Evolutionary conservation across 2,113 vertebrate genomes (phyloP), one percentile per base, ranked within the genome.

Genomic region (Leucosticte australis): DNA sequence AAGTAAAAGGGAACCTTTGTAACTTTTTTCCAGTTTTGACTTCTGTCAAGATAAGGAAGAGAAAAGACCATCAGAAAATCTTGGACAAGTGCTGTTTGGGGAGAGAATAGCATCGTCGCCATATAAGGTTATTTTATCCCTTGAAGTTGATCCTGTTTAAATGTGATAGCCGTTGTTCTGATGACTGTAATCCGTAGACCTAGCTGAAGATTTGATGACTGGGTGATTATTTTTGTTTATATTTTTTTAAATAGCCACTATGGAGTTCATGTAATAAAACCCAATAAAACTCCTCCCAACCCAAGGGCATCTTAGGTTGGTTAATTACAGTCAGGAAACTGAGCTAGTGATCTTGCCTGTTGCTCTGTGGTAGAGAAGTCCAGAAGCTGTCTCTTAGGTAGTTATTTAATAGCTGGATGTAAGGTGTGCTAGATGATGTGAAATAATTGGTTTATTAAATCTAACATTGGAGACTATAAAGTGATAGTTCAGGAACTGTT

Each of bases 51-150:
- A 99, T 76, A 87, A 10, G 3, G 62, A 96, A 67, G 98, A 99
- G 92, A 98, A 84, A 89, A 98, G 98, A 73, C 98, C 99, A 8
- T 98, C 98, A 13, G 99, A 99, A 96, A 99, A 99, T 95, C 98
- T 99, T 52, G 99, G 98, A 49, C 99, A 99, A 98, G 98, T 99
- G 50, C 93, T 99, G 22, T 99, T 99, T 97, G 99, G 98, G 63
- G 98, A 99, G 88, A 97, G 98, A 97, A 99, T 99, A 83, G 98
- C 98, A 67, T 98, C 98, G 1, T 99, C 99, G 21, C 98, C 98
- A 1, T 99, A 99, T 97, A 98, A 98, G 98, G 98, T 99, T 95
- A 65, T 83, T 95, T 41, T 80, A 46, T 82, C 28, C 16, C 16
- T 90, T 93, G 41, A 87, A 55, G 19, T 37, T 77, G 46, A 26